Evolutionary conservation across 1,140 invertebrate species (phyloP).

Genomic region (Heliconius nattereri): DNA sequence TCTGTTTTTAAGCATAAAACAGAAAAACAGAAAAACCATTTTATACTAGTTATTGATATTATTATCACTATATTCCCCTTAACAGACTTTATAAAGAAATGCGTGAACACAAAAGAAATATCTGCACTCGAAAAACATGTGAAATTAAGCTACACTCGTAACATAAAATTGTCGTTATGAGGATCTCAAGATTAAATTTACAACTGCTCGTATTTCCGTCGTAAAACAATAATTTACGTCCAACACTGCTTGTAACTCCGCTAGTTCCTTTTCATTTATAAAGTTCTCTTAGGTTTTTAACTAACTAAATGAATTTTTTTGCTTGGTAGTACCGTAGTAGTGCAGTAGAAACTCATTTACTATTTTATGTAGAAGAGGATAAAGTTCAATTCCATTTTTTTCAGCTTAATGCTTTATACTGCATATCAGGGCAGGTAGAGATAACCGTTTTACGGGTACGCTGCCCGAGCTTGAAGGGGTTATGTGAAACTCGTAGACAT

Average conservation of each 20-base stretch:
- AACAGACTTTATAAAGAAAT: neutral
- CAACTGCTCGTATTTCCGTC: neutral
- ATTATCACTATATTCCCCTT: neutral
- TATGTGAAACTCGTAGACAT: too few species aligned
- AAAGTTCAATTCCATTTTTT: too few species aligned
- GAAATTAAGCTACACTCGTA: neutral
- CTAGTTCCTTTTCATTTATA: neutral
- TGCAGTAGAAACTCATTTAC: neutral
- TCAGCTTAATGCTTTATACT: too few species aligned
- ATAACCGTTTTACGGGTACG: too few species aligned
- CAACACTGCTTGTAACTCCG: neutral
- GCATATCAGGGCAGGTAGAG: too few species aligned
- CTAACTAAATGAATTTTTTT: neutral
- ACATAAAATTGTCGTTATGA: constrained; percentile 9
- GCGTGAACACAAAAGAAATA: neutral
- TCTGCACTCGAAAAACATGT: neutral
- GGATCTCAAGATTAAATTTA: neutral
- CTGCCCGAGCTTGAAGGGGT: too few species aligned
- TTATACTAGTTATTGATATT: neutral
- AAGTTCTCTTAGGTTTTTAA: neutral
- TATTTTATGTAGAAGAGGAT: neutral
- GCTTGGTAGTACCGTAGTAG: neutral
- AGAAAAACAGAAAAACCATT: neutral
- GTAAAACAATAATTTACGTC: constrained; percentile 4
- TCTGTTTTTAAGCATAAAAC: too few species aligned